phyloP scores from a whole-genome alignment of 1,140 invertebrate genomes.

The Phymorhynchus buccinoides region DNA sequence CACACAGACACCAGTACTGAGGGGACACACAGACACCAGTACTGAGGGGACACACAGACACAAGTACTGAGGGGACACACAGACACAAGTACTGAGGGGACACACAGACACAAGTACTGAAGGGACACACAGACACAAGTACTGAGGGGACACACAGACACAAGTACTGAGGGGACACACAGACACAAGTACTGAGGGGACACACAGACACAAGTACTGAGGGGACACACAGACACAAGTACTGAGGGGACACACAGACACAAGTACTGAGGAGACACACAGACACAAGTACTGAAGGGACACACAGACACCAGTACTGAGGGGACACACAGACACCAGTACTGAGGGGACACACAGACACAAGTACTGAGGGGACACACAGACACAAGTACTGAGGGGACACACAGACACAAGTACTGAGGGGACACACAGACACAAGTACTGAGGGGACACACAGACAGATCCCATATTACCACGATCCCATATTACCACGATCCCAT shows the following conservation, averaged over 20 bases:
- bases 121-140: too few relatives aligned
- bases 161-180: too few relatives aligned
- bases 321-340: background rate
- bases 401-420: background rate
- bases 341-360: background rate
- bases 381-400: background rate
- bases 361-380: background rate
- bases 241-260: background rate
- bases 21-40: too few relatives aligned
- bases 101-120: background rate
- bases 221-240: too few relatives aligned
- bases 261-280: too few relatives aligned
- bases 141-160: too few relatives aligned
- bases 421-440: background rate
- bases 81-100: background rate
- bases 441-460: background rate
- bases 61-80: background rate
- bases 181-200: too few relatives aligned
- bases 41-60: background rate
- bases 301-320: background rate
- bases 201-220: too few relatives aligned
- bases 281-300: background rate
- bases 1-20: too few relatives aligned
- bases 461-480: background rate
- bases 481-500: too few relatives aligned